Evolutionary conservation across 2,113 vertebrate genomes (phyloP), one percentile per base, ranked within the genome.

Genomic region (Pelvicachromis taeniatus): DNA sequence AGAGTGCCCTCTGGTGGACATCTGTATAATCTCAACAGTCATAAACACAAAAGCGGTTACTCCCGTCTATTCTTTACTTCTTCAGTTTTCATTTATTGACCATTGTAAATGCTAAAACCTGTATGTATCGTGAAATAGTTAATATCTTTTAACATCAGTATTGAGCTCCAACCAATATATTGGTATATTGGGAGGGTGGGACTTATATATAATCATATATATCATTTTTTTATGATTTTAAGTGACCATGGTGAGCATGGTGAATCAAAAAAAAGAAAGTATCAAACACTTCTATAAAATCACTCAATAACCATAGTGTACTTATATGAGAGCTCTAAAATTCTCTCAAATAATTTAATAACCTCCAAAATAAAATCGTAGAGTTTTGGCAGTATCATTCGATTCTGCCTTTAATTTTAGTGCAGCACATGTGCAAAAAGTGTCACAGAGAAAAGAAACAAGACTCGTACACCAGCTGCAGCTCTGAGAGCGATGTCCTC

Each of bases 291-390:
- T 14, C 9, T n/a, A n/a, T n/a, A 9, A 50, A 33, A 56, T 45
- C 21, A 70, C 21, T 77, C 38, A 81, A 61, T 78, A 68, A 77
- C 40, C 26, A n/a, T 61, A 68, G 85, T 59, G 40, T 48, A 55
- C 75, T 17, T 31, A 82, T 7, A 58, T 40, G 29, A 87, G n/a
- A 78, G 85, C n/a, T 50, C 16, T 50, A 50, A 7, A 8, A 78
- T 83, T 91, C 68, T 82, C 38, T 82, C 38, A 82, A 88, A 88
- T 73, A 45, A 91, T 85, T 78, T 63, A 48, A 85, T 87, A 87
- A 58, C 9, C 35, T 55, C n/a, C n/a, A 58, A 48, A 85, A 77
- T 83, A 38, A 86, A 91, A 85, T 19, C 3, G 77, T 53, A 84
- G 82, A 85, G 45, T 81, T 86, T 86, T 16, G 58, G 80, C 38